Percentiles rank a stretch among this genome's conserved stretches.
These are phyloP conservation scores for Tyria jacobaeae DNA, from an alignment of 2,888 invertebrate species.

Conservation along the genomic window DNA sequence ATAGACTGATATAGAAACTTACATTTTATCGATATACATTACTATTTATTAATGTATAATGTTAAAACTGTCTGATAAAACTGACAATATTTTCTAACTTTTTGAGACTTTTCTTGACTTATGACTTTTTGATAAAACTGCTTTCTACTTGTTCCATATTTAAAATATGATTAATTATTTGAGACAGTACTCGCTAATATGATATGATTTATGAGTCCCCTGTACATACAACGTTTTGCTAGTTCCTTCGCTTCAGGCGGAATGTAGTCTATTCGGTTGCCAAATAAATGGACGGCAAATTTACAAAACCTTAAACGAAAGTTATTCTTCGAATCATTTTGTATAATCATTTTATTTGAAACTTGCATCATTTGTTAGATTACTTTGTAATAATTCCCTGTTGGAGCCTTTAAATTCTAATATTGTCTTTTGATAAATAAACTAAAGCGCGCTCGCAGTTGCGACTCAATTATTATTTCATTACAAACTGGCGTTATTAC, in stretches of 20 bases:
- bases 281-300: background rate
- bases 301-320: background rate
- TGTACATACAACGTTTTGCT: background rate
- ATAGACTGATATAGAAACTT: background rate
- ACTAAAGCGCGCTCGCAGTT: conserved; percentile 56
- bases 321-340: background rate
- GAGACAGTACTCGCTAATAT: background rate
- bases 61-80: too few species aligned
- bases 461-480: conserved; percentile 64
- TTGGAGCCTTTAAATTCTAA: conserved; percentile 56
- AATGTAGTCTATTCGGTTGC: background rate
- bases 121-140: too few species aligned
- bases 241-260: background rate
- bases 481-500: conserved; percentile 61
- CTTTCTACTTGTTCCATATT: too few species aligned
- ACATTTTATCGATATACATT: background rate
- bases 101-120: too few species aligned
- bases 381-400: conserved; percentile 49
- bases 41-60: too few species aligned
- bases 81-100: too few species aligned
- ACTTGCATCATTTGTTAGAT: conserved; percentile 37
- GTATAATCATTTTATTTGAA: conserved; percentile 8
- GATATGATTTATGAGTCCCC: background rate
- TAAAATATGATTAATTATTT: too few species aligned
- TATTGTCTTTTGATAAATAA: conserved; percentile 71